Conservation (phyloP, 2,113 vertebrate species). For the Bucco capensis region DNA sequence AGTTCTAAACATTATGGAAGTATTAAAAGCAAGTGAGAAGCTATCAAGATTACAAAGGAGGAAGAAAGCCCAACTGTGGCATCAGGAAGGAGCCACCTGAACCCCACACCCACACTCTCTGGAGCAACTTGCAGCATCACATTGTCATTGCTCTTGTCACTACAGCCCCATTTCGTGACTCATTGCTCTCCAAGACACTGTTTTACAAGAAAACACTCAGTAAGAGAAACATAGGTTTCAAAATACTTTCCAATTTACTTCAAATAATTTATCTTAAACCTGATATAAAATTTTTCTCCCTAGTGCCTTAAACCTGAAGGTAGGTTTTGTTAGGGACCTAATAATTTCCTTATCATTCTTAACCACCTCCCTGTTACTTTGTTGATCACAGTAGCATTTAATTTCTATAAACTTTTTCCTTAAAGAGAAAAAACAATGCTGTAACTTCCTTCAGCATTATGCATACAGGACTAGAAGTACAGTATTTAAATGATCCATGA, state of each 20-base stretch:
- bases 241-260: background rate
- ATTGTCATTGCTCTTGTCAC: background rate
- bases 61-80: background rate
- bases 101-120: rapidly evolving
- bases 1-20: background rate
- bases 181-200: background rate
- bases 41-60: background rate
- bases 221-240: background rate
- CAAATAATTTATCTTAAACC: background rate
- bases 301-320: background rate
- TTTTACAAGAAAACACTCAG: background rate
- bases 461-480: background rate
- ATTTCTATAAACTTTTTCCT: background rate
- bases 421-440: constrained; percentile 1
- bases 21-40: background rate
- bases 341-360: background rate
- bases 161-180: background rate
- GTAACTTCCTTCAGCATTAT: background rate
- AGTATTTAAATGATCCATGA: constrained; percentile 20
- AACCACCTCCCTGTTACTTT: background rate
- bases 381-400: background rate
- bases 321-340: background rate
- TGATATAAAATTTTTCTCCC: background rate
- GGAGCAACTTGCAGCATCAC: background rate
- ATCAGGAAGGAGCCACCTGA: background rate